These are phyloP conservation scores for Vanacampus margaritifer DNA, from an alignment of 2,113 vertebrate species.

Conservation along the genomic window DNA sequence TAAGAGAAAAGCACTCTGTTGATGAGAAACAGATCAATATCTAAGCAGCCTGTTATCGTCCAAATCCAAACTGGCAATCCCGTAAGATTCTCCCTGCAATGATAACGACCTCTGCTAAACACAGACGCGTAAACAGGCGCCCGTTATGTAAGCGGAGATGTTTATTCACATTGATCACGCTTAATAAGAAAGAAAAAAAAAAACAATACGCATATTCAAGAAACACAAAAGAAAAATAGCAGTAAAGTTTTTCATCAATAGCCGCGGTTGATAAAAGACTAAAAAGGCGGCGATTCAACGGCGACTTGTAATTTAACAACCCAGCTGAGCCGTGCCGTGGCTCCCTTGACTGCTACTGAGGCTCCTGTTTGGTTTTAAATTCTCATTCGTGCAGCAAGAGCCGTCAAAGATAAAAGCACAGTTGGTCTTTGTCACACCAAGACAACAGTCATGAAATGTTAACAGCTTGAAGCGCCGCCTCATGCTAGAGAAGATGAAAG, in stretches of 20 bases:
- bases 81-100: conserved; percentile 49
- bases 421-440: conserved; percentile 55
- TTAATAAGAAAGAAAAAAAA: neutral
- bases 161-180: conserved; percentile 30
- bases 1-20: conserved; percentile 51
- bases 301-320: conserved; percentile 49
- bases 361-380: conserved; percentile 52
- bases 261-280: conserved; percentile 25
- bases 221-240: neutral
- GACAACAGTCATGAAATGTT: conserved; percentile 62
- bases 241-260: conserved; percentile 13
- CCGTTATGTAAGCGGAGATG: conserved; percentile 48
- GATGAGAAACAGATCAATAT: conserved; percentile 64
- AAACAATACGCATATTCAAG: neutral
- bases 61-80: conserved; percentile 43
- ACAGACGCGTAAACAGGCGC: conserved; percentile 34
- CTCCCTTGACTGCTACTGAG: conserved; percentile 38
- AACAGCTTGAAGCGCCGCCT: conserved; percentile 41
- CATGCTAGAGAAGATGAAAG: conserved; percentile 7
- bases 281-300: conserved; percentile 31
- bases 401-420: conserved; percentile 61
- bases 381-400: conserved; percentile 52
- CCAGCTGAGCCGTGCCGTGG: conserved; percentile 49
- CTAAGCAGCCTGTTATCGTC: conserved; percentile 55
- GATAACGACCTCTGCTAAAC: conserved; percentile 58